A percentile compares a stretch with the other conserved stretches of the same genome.
Evolutionary conservation across 2,888 invertebrate genomes (phyloP).

Genomic region (Masnerella sp.): DNA sequence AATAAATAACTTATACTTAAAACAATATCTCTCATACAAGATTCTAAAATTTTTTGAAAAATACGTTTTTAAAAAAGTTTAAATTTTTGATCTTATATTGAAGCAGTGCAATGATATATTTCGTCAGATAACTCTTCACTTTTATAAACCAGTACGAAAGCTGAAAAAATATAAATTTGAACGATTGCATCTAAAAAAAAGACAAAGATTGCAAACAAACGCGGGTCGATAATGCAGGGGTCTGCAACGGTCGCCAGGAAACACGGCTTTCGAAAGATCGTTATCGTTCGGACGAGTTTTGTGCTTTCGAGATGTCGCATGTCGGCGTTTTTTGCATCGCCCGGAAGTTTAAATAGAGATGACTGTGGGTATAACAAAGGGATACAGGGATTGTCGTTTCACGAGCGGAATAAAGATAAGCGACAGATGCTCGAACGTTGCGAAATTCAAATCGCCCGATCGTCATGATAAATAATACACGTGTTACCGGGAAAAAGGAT

Average conservation of each 20-base stretch:
- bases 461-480: constrained; percentile 63
- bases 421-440: constrained; percentile 54
- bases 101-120: too few species aligned
- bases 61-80: too few species aligned
- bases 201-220: not conserved
- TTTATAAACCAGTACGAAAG: too few species aligned
- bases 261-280: constrained; percentile 26
- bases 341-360: constrained; percentile 51
- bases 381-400: constrained; percentile 34
- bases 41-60: too few species aligned
- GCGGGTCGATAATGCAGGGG: not conserved
- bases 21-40: too few species aligned
- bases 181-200: not conserved
- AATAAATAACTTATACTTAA: too few species aligned
- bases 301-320: constrained; percentile 40
- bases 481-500: constrained; percentile 47
- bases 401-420: constrained; percentile 55
- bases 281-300: constrained; percentile 34
- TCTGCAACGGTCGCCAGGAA: not conserved
- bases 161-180: too few species aligned
- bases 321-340: constrained; percentile 21
- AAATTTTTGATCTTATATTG: too few species aligned
- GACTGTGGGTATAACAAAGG: constrained; percentile 37
- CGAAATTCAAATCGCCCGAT: constrained; percentile 65
- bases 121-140: too few species aligned